Base-by-base conservation (phyloP, 2,113 vertebrate species). In the Cacatua alba region DNA sequence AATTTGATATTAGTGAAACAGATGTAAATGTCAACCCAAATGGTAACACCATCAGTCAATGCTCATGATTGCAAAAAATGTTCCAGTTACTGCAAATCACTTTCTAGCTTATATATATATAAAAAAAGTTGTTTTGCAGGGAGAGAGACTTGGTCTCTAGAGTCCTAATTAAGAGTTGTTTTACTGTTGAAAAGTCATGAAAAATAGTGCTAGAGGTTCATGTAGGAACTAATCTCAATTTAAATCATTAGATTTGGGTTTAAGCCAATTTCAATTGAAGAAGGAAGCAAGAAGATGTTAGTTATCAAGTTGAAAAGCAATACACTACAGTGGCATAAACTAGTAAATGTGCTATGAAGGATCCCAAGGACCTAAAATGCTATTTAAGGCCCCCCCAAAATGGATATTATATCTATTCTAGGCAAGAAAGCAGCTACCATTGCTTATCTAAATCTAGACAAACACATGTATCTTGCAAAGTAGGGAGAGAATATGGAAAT, bases 161-260 rank as follows among this genome's bases (percentile, higher is more conserved):
- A 95, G 92, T 33, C 85, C 48, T 85, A 87, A 96, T 97, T 82
- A 97, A 52, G 33, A 87, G 5, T 24, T 91, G 46, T 21, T 93
- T 82, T 75, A 84, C 39, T 72, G 23, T 2, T 48, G 37, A 19
- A 84, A 43, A 79, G 9, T 46, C 2, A 85, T 13, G 33, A 89
- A 93, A 92, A 79, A 51, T 23, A 76, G 39, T 14, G 9, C 35
- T 79, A 68, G 48, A 89, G 20, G 44, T 87, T 84, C 51, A 31
- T 16, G 37, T 31, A 78, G 60, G 41, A 92, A 78, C 28, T 94
- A 75, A 89, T 68, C 69, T 91, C 31, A 43, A 46, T 83, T 82
- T 78, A 91, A 92, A 92, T 78, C 31, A 81, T 67, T 4, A 81
- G 7, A 63, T 51, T 46, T 18, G n/a, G 86, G 41, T 53, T 84